phyloP scores from a whole-genome alignment of 1,140 invertebrate species.

The Chironomus striatipennis region DNA sequence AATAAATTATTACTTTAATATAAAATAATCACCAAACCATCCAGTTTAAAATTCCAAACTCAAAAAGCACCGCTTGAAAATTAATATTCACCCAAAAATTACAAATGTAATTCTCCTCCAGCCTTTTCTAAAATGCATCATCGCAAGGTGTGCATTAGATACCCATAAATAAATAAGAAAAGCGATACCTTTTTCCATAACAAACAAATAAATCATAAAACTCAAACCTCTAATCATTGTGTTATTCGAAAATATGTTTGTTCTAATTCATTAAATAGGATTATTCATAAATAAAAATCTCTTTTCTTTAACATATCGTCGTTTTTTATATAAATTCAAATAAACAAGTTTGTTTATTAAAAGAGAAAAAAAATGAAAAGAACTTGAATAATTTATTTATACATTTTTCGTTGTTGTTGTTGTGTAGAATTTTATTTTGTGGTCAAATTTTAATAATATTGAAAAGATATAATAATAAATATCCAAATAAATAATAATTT shows the following conservation, averaged over 20 bases:
- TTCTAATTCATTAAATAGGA: slow-evolving; percentile 14
- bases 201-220: neutral
- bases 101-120: too few relatives aligned
- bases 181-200: neutral
- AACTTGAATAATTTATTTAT: slow-evolving; percentile 3
- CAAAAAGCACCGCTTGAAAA: too few relatives aligned
- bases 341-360: slow-evolving; percentile 10
- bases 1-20: too few relatives aligned
- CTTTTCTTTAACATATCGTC: neutral
- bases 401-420: neutral
- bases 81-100: too few relatives aligned
- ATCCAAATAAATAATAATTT: slow-evolving; percentile 24
- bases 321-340: neutral
- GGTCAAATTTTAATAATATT: slow-evolving; percentile 22
- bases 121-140: too few relatives aligned
- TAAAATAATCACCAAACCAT: too few relatives aligned
- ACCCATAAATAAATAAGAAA: too few relatives aligned
- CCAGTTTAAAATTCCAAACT: too few relatives aligned
- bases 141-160: too few relatives aligned
- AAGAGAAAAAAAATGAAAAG: neutral
- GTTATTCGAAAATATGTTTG: neutral
- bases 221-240: slow-evolving; percentile 12
- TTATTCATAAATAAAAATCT: neutral
- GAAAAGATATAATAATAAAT: neutral
- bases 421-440: neutral